Base-by-base conservation (phyloP, 2,113 vertebrate genomes). In the Spea bombifrons region DNA sequence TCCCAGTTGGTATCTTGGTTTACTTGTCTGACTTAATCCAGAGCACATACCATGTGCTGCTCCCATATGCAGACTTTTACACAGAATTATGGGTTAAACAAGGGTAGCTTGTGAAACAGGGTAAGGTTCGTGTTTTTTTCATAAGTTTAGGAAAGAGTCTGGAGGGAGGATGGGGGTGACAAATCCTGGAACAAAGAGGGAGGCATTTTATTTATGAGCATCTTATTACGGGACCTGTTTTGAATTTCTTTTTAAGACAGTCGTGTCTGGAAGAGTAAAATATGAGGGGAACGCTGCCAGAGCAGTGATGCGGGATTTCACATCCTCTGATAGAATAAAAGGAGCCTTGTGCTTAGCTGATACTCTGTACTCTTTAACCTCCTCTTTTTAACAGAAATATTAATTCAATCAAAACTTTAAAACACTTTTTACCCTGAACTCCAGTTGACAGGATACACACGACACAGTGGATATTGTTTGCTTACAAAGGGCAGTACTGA, bases 181-280 rank as follows among this genome's bases (percentile, higher is more conserved):
- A 80, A 80, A 80, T 80, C 78, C 78, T 73, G 78, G 64, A 80
- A 80, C 71, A 80, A 80, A 80, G 71, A 74, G 45, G 48, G 71
- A 80, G 77, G 63, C 78, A 74, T 74, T 80, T 80, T 80, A 79
- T 80, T 80, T 80, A 80, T 80, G 78, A 80, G 78, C 78, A 74
- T 80, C 78, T 80, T 80, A 80, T 80, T 80, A 80, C 78, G 74
- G 30, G 71, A 52, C 78, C 78, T 80, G 78, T 73, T 74, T 80
- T 80, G 71, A 80, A 80, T 80, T 80, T 80, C 71, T 67, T 80
- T 80, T 80, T 80, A 80, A 80, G 78, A 80, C 78, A 80, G 71
- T 80, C 71, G 65, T 74, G 78, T 80, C 78, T 80, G 78, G 78
- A 80, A 80, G 78, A 80, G 65, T 80, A 80, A 80, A 80, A 80